phyloP scores from a whole-genome alignment of 1,140 invertebrate species.

The Nylanderia fulva region DNA sequence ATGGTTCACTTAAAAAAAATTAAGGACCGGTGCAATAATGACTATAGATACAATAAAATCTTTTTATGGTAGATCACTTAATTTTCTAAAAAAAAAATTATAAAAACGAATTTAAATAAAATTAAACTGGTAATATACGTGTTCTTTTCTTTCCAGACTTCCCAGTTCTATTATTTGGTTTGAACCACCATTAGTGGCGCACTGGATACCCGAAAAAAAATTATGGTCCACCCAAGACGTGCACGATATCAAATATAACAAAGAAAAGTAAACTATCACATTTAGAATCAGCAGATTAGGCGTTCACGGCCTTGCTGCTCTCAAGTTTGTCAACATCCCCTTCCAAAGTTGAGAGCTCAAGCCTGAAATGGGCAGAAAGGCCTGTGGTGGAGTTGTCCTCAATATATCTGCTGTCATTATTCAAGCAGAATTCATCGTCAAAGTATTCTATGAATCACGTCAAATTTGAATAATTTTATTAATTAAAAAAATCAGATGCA shows the following conservation, averaged over 20 bases:
- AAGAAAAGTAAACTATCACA: slow-evolving; percentile 91
- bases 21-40: too few species aligned
- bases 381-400: slow-evolving; percentile 87
- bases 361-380: slow-evolving; percentile 87
- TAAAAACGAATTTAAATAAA: neutral
- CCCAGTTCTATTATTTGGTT: slow-evolving; percentile 93
- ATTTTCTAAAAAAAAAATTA: neutral
- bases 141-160: slow-evolving; percentile 85
- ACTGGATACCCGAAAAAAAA: slow-evolving; percentile 88
- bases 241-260: slow-evolving; percentile 93
- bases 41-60: too few species aligned
- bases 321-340: slow-evolving; percentile 92
- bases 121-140: too few species aligned
- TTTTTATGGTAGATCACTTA: neutral
- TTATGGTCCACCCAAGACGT: slow-evolving; percentile 92
- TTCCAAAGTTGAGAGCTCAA: slow-evolving; percentile 94
- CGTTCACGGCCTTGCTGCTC: slow-evolving; percentile 91
- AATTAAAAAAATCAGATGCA: too few species aligned
- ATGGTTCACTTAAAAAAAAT: too few species aligned
- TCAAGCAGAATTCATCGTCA: slow-evolving; percentile 89
- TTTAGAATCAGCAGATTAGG: slow-evolving; percentile 92
- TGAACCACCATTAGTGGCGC: slow-evolving; percentile 92
- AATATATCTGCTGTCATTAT: slow-evolving; percentile 90
- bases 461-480: neutral
- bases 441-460: slow-evolving; percentile 74